Conservation (phyloP, 2,113 vertebrate species). For the Scortum barcoo region DNA sequence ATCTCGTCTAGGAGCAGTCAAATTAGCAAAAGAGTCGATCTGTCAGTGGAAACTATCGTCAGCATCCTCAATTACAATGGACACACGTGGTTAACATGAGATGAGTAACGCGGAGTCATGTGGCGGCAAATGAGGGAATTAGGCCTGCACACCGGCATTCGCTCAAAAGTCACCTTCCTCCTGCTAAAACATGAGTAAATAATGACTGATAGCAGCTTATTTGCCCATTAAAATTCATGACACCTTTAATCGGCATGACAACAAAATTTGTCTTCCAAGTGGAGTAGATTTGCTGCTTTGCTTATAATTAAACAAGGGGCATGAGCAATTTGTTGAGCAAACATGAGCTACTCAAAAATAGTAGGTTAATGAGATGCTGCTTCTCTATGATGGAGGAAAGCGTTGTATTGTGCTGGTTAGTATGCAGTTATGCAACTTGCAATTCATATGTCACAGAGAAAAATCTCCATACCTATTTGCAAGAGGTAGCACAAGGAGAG, state of each 20-base stretch:
- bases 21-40: constrained; percentile 4
- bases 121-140: background rate
- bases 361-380: constrained; percentile 54
- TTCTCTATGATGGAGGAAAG: constrained; percentile 23
- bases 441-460: constrained; percentile 17
- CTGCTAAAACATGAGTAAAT: constrained; percentile 57
- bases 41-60: constrained; percentile 1
- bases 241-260: constrained; percentile 52
- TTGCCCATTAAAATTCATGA: constrained; percentile 63
- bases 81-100: constrained; percentile 18
- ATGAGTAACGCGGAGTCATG: background rate
- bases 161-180: constrained; percentile 35
- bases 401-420: constrained; percentile 30
- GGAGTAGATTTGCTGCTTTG: constrained; percentile 43
- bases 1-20: constrained; percentile 3
- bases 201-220: constrained; percentile 55
- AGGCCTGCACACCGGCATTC: constrained; percentile 30
- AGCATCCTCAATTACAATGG: constrained; percentile 11
- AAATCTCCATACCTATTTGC: constrained; percentile 39
- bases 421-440: constrained; percentile 17
- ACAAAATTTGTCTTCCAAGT: constrained; percentile 45
- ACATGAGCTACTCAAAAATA: constrained; percentile 56
- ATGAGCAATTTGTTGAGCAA: constrained; percentile 62
- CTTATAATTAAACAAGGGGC: constrained; percentile 65
- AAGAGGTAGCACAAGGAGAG: constrained; percentile 27